Evolutionary conservation across 2,888 invertebrate genomes (phyloP).

Genomic region (Chaitophorus viminalis): DNA sequence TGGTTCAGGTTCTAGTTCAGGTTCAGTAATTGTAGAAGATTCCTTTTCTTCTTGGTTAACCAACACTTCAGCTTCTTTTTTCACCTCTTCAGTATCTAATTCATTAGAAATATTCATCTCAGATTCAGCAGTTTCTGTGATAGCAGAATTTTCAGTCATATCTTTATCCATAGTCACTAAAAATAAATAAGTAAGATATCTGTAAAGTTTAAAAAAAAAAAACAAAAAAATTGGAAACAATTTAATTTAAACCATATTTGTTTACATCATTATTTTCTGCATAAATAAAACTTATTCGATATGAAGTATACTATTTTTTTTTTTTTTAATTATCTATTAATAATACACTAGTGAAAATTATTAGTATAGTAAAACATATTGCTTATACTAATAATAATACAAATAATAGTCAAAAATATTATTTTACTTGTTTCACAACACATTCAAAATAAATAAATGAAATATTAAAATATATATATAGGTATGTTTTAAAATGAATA

Average conservation of each 20-base stretch:
- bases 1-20: neutral
- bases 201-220: conserved; percentile 22
- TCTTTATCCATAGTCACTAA: conserved; percentile 40
- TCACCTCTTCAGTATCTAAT: neutral
- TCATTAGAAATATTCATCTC: neutral
- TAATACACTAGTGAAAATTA: no score
- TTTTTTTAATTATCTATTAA: no score
- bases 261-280: neutral
- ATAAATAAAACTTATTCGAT: no score
- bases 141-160: conserved; percentile 8
- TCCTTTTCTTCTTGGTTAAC: conserved; percentile 37
- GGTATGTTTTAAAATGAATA: no score
- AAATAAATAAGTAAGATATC: conserved; percentile 19
- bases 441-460: no score
- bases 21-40: neutral
- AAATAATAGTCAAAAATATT: no score
- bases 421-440: no score
- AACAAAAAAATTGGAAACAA: neutral
- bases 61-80: conserved; percentile 1
- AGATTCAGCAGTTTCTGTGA: neutral
- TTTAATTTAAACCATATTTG: neutral
- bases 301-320: no score
- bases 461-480: no score
- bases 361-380: no score
- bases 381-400: no score